Conservation (phyloP, 2,888 invertebrate species). For the Hartigia nigra region DNA sequence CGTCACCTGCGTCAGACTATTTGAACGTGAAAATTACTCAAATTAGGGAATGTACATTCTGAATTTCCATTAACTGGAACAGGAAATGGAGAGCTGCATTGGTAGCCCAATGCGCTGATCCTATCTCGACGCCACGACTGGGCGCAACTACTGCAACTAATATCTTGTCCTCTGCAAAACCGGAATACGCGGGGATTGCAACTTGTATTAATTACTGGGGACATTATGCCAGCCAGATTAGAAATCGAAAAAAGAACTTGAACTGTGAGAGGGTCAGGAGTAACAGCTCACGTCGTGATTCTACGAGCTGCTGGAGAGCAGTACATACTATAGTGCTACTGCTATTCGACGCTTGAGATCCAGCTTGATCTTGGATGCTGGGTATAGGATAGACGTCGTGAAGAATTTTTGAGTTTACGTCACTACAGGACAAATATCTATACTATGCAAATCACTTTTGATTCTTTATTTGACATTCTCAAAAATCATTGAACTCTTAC, state of each 20-base stretch:
- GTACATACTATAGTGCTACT: background rate
- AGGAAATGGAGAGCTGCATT: constrained; percentile 49
- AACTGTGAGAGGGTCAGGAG: background rate
- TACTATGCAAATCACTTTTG: too few relatives aligned
- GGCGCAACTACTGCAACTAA: constrained; percentile 50
- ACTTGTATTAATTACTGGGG: constrained; percentile 65
- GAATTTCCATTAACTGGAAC: constrained; percentile 63
- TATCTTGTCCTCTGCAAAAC: constrained; percentile 63
- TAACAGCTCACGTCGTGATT: background rate
- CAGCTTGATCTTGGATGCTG: background rate
- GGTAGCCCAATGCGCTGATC: constrained; percentile 58
- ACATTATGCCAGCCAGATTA: constrained; percentile 63
- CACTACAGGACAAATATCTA: too few relatives aligned
- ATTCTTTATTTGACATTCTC: background rate
- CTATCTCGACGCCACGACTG: constrained; percentile 50
- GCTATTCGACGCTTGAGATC: background rate
- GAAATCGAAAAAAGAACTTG: constrained; percentile 53
- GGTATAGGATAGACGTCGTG: background rate
- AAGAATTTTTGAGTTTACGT: background rate
- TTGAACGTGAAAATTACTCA: constrained; percentile 53
- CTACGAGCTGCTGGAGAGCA: background rate
- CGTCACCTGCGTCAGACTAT: constrained; percentile 30
- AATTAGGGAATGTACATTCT: constrained; percentile 58
- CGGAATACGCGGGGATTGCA: constrained; percentile 62
- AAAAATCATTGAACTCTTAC: background rate